Conservation (phyloP, 1,140 invertebrate species). For the Popillia japonica region DNA sequence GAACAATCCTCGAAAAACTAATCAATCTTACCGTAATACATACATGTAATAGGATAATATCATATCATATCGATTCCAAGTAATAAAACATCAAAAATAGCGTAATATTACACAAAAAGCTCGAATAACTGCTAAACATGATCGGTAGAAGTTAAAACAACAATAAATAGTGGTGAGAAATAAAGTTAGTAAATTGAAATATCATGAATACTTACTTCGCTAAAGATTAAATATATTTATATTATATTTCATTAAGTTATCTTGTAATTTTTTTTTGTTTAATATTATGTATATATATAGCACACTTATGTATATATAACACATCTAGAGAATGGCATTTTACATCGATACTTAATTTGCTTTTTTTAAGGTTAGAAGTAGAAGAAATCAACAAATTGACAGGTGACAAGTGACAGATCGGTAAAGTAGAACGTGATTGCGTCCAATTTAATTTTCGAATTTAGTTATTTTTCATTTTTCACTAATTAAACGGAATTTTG, state of each 20-base stretch:
- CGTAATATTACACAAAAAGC: constrained; percentile 26
- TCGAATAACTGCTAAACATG: not conserved
- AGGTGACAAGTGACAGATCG: not conserved
- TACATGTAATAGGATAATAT: constrained; percentile 6
- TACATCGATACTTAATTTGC: constrained; percentile 9
- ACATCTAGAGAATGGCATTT: constrained; percentile 35
- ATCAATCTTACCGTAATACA: not conserved
- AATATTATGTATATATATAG: constrained; percentile 36
- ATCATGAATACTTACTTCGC: constrained; percentile 1
- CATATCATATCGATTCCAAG: not conserved
- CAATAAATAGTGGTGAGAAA: constrained; percentile 8
- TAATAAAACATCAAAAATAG: constrained; percentile 27
- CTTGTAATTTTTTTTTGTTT: not conserved
- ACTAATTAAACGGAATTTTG: not conserved
- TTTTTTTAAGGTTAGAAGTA: not conserved
- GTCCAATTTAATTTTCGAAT: not conserved
- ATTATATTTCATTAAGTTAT: not conserved
- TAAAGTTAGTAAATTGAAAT: constrained; percentile 25
- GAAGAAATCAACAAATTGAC: not conserved
- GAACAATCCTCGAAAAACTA: constrained; percentile 27
- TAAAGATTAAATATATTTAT: constrained; percentile 32
- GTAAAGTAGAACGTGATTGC: not conserved
- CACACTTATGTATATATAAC: constrained; percentile 23
- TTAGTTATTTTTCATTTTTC: not conserved
- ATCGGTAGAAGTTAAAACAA: not conserved